Conservation (phyloP, 92 coral and sea anemone species). For the Porites evermanni region DNA sequence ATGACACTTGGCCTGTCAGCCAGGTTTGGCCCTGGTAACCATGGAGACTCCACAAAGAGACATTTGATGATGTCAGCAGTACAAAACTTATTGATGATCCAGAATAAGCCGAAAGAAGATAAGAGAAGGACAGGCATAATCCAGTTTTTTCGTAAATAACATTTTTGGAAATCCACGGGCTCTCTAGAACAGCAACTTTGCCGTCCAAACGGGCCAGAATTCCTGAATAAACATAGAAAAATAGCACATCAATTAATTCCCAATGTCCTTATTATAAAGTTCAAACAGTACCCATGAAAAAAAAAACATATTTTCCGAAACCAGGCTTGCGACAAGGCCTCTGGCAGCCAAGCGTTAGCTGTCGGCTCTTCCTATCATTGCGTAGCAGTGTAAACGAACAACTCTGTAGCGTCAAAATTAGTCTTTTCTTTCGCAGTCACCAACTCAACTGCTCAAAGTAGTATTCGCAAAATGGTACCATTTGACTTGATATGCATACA, state of each 20-base stretch:
- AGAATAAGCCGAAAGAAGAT: conserved; percentile 62
- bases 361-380: too few relatives aligned
- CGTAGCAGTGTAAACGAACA: too few relatives aligned
- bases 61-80: conserved; percentile 43
- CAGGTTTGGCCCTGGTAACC: conserved; percentile 77
- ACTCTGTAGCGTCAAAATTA: too few relatives aligned
- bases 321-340: too few relatives aligned
- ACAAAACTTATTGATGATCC: conserved; percentile 54
- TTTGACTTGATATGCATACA: too few relatives aligned
- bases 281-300: too few relatives aligned
- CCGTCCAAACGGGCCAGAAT: neutral
- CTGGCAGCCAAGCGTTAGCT: too few relatives aligned
- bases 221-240: neutral
- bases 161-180: conserved; percentile 49
- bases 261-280: neutral
- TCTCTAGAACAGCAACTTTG: conserved; percentile 51
- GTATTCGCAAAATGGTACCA: too few relatives aligned
- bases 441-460: too few relatives aligned
- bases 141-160: conserved; percentile 46
- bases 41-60: conserved; percentile 59
- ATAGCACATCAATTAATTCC: neutral
- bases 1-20: conserved; percentile 68
- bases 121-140: conserved; percentile 66
- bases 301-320: too few relatives aligned
- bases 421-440: too few relatives aligned